A percentile compares a stretch with the other conserved stretches of the same genome.
These are phyloP conservation scores for Eupelmus urozonus DNA, from an alignment of 2,888 invertebrate genomes.

Conservation along the genomic window DNA sequence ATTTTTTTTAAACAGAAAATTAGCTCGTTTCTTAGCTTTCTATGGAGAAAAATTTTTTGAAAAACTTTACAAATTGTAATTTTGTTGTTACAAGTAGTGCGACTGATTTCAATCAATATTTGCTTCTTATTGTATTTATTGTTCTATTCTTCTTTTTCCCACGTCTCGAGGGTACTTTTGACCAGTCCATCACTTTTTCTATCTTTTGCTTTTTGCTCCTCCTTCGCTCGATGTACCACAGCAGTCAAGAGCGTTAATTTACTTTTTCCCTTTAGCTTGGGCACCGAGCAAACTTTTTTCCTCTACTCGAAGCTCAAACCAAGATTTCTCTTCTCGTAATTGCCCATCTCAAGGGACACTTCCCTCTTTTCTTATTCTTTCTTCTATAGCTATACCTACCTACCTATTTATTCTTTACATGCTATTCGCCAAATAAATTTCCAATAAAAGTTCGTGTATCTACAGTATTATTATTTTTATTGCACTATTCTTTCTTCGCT, in stretches of 20 bases:
- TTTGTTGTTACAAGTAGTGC: no score
- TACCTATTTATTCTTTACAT: background rate
- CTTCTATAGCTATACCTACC: background rate
- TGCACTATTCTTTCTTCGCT: no score
- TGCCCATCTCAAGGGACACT: constrained; percentile 25
- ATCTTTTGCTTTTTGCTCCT: constrained; percentile 29
- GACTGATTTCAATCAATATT: constrained; percentile 25
- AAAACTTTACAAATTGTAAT: no score
- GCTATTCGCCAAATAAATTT: background rate
- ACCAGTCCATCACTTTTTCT: constrained; percentile 39
- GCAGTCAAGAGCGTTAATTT: constrained; percentile 29
- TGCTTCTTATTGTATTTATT: constrained; percentile 10
- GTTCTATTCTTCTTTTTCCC: background rate
- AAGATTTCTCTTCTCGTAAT: constrained; percentile 31
- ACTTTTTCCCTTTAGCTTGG: constrained; percentile 35
- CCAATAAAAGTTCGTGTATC: no score
- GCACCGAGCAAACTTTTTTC: constrained; percentile 30
- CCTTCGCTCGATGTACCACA: background rate
- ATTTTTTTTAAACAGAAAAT: no score
- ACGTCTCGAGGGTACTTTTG: constrained; percentile 22
- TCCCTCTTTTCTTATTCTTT: background rate
- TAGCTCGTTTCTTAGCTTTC: no score
- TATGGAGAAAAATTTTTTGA: no score
- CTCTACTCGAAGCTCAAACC: background rate
- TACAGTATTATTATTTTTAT: no score